Evolutionary conservation across 2,797 vertebrate species (phyloP).

Genomic region (Paratrypauchen microcephalus): DNA sequence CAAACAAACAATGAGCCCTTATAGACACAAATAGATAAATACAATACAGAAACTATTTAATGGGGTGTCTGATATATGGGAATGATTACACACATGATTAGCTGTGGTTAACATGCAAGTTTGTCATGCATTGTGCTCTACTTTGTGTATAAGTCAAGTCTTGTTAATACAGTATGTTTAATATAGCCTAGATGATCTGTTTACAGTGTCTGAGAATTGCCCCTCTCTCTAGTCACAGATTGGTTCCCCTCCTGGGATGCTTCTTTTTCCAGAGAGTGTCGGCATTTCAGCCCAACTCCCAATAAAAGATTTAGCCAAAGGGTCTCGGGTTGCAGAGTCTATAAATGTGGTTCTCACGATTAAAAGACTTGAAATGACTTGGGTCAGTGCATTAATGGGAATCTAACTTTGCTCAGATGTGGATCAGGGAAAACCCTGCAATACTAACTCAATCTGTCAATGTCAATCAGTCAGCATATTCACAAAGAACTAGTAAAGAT

Average conservation of each 20-base stretch:
- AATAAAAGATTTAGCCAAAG: slow-evolving; percentile 67
- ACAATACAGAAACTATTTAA: not conserved
- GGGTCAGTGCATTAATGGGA: slow-evolving; percentile 61
- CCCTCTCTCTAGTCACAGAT: slow-evolving; percentile 47
- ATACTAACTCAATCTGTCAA: slow-evolving; percentile 25
- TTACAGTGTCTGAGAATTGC: slow-evolving; percentile 57
- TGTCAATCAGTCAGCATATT: slow-evolving; percentile 18
- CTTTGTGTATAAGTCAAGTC: slow-evolving; percentile 10
- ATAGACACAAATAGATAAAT: not conserved
- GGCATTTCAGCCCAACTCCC: slow-evolving; percentile 51
- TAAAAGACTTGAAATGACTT: slow-evolving; percentile 26
- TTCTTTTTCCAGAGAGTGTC: slow-evolving; percentile 25
- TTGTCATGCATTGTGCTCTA: not conserved
- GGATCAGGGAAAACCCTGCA: slow-evolving; percentile 45
- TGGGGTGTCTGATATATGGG: too few relatives aligned
- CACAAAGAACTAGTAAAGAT: slow-evolving; percentile 30
- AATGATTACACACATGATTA: not conserved
- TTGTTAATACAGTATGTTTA: slow-evolving; percentile 34
- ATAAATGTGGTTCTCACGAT: slow-evolving; percentile 70
- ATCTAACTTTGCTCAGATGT: slow-evolving; percentile 51
- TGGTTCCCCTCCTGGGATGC: slow-evolving; percentile 60
- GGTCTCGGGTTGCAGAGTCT: slow-evolving; percentile 56
- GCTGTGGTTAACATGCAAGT: too few relatives aligned
- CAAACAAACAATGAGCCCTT: not conserved
- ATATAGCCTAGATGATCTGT: slow-evolving; percentile 33